These are phyloP conservation scores for Microcebus ravelobensis DNA, from an alignment of 2,113 vertebrate species.

Conservation along the genomic window DNA sequence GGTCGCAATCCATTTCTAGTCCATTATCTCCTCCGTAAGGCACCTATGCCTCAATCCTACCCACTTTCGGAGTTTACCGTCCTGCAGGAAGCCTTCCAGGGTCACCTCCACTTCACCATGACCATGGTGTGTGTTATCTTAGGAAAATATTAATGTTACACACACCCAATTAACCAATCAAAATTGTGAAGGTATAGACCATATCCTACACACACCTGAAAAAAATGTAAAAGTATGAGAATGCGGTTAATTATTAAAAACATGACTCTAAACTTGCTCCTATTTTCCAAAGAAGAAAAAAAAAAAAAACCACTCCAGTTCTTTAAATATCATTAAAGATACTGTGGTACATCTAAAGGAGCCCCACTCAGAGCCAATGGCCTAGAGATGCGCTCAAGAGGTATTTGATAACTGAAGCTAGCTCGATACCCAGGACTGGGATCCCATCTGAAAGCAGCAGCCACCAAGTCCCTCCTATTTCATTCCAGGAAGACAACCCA, in stretches of 20 bases:
- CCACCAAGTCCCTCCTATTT: not conserved
- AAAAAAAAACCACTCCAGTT: not conserved
- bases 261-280: not conserved
- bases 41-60: not conserved
- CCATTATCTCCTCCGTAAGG: not conserved
- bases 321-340: conserved; percentile 14
- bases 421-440: not conserved
- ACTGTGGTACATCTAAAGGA: not conserved
- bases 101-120: not conserved
- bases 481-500: not conserved
- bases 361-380: not conserved
- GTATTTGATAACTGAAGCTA: not conserved
- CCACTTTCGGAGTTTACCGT: not conserved
- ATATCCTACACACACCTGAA: not conserved
- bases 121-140: not conserved
- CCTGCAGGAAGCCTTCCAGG: not conserved
- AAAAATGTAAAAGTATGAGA: not conserved
- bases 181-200: not conserved
- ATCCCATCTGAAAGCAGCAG: not conserved
- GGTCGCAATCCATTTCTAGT: not conserved
- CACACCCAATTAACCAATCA: not conserved
- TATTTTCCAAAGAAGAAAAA: not conserved
- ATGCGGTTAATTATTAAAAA: not conserved
- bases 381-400: not conserved
- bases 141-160: too few species aligned